Evolutionary conservation across 1,140 invertebrate species (phyloP), one percentile per base, ranked within the genome.

Genomic region (Globodera rostochiensis): DNA sequence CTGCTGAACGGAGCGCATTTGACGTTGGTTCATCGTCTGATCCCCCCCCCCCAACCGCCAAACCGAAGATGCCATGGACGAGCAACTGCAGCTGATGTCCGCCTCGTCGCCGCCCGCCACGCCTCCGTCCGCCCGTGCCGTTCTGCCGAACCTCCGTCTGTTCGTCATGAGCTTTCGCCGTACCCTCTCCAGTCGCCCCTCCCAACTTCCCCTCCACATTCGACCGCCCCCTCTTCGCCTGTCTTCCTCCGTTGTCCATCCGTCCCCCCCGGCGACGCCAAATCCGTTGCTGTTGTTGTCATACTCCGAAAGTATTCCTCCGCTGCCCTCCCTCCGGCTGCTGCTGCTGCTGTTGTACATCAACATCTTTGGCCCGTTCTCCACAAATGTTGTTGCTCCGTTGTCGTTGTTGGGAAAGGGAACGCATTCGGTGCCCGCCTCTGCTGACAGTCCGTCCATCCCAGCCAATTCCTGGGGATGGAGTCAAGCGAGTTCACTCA

Each of bases 221-320:
- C 5, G 86, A 82, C 49, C 88, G 86, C 60, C 88, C 84, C 69
- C 87, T 88, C 74, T 87, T 87, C 15, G 87, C 87, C 57, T 88
- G 83, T 70, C 86, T 84, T 21, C 86, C 87, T 13, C 87, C 86
- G 47, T 85, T 87, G 79, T 64, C 57, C 57, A 13, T 15, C 19
- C 57, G 13, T 64, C 57, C 57, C 5, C 57, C 57, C 13, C 19
- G 86, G 78, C 73, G 80, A 85, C 11, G 11, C 11, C 57, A 7
- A 25, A 11, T 6, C 36, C 36, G 69, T 71, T 47, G 25, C 57
- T 85, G 80, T 67, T 81, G 83, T 81, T 81, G 21, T 82, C 83
- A 53, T 69, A 85, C 64, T 50, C 79, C 46, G 25, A 87, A 46
- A 82, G 69, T n/a, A 84, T 57, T 19, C 82, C 79, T 25, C 77